Base-by-base conservation (phyloP, 1,140 invertebrate species). In the Drosophila hydei region DNA sequence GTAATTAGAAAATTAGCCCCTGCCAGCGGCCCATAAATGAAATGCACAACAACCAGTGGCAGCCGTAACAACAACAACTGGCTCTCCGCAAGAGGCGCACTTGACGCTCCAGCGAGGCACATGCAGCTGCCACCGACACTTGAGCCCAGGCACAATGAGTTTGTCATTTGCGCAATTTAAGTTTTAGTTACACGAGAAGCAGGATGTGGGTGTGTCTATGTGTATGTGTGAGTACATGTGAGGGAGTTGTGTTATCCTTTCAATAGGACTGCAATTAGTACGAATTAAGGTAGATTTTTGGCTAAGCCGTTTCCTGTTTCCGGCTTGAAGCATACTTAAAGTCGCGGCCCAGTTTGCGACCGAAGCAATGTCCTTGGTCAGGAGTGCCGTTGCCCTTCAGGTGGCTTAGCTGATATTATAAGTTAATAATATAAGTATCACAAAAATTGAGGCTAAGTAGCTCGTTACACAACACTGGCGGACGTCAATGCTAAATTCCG, bases 1-100 rank as follows among this genome's bases (percentile, higher is more conserved):
- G 80, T 85, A 85, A 87, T 85, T 85, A 87, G 65, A 65, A 85
- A 85, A 85, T 85, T 87, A 81, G 72, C 74, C 80, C 81, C 77
- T 75, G 64, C 77, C 68, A 87, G 62, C 80, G 59, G 81, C 48
- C 65, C 80, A 87, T 85, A 87, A 85, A 80, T 77, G 83, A 51
- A 68, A 80, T 74, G 72, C 60, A 68, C 56, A 72, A 21, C 63
- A 56, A 23, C 23, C 6, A 30, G 30, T 40, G 48, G 12, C 52
- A 52, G 42, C 43, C 25, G 47, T 30, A 45, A 40, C 58, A 52
- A 67, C 27, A 59, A 61, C 33, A 71, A 56, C 47, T 65, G 69
- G 52, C 64, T 80, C 80, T 84, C 69, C 73, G 79, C 65, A 65
- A 77, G 81, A 47, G 74, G 42, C 69, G 50, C 73, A 87, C 80